Base-by-base conservation (phyloP, 2,888 invertebrate species). In the Lasioglossum figueresi region DNA sequence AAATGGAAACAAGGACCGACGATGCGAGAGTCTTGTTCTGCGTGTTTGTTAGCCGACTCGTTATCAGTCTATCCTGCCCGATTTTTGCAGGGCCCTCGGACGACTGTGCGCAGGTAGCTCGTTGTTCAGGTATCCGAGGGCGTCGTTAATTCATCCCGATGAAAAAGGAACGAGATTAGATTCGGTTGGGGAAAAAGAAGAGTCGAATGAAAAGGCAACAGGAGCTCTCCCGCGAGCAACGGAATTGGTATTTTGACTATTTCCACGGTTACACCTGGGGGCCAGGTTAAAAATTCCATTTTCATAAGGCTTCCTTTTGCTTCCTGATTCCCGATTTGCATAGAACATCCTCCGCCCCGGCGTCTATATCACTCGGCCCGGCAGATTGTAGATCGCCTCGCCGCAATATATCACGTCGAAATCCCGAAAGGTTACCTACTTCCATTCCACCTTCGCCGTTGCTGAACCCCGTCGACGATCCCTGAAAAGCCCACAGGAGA, bases 301-400 rank as follows among this genome's bases (percentile, higher is more conserved):
- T 88, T 83, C 83, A 87, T 76, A 82, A 76, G 77, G 77, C 77
- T 79, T 76, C 71, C 76, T 83, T 77, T 82, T 77, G 83, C 86
- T 86, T 87, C 83, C 87, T 86, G 86, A 87, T 87, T 87, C 87
- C 80, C 80, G 48, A 88, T 88, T 88, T 88, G 88, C 88, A 88
- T 88, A 88, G 72, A 86, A 86, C 88, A 86, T 88, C 79, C 76
- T n/a, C 37, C 73, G 76, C 68, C 34, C 70, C 78, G 56, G 79
- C 71, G 80, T 83, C 88, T 82, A 83, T 79, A 83, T 85, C 83
- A 82, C 75, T 79, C 82, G 72, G 1, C 37, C 71, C 78, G 75
- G 88, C 81, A 84, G 88, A 88, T 88, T 83, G 87, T 88, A 88
- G 88, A 88, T 88, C 88, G 88, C 52, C 83, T 63, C 12, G 82